These are phyloP conservation scores for Tethya wilhelma DNA, from an alignment of 37 sponge, comb jelly and placozoan species.

Conservation along the genomic window DNA sequence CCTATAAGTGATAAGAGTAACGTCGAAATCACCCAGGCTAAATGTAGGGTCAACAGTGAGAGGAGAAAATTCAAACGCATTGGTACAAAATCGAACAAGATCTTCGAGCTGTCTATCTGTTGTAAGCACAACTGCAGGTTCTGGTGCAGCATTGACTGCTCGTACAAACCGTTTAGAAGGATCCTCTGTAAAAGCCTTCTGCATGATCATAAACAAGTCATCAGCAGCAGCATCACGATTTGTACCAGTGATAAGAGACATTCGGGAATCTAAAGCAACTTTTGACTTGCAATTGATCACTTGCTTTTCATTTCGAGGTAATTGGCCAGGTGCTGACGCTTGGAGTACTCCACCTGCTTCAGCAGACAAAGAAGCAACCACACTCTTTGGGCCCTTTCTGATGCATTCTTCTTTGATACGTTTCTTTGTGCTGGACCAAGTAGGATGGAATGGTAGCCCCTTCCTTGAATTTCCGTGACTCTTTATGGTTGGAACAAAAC, in stretches of 20 bases:
- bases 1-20: conserved; percentile 47
- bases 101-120: conserved; percentile 47
- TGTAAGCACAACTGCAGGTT: conserved; percentile 60
- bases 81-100: conserved; percentile 48
- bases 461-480: conserved; percentile 35
- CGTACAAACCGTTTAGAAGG: conserved; percentile 26
- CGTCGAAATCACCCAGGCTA: conserved; percentile 60
- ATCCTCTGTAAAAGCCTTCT: conserved; percentile 1
- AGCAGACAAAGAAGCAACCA: conserved; percentile 9
- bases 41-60: conserved; percentile 67
- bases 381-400: not conserved
- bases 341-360: conserved; percentile 42
- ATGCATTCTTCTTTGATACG: conserved; percentile 12
- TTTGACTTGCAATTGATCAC: conserved; percentile 38
- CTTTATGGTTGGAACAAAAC: conserved; percentile 17
- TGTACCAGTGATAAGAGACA: not conserved
- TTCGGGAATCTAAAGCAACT: not conserved
- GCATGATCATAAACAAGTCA: conserved; percentile 26
- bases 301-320: conserved; percentile 59
- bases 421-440: conserved; percentile 21
- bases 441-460: conserved; percentile 29
- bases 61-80: conserved; percentile 32
- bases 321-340: conserved; percentile 46
- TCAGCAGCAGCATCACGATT: conserved; percentile 44
- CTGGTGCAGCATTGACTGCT: conserved; percentile 50